Conservation (phyloP, 2,797 vertebrate species). For the Lemur catta region DNA sequence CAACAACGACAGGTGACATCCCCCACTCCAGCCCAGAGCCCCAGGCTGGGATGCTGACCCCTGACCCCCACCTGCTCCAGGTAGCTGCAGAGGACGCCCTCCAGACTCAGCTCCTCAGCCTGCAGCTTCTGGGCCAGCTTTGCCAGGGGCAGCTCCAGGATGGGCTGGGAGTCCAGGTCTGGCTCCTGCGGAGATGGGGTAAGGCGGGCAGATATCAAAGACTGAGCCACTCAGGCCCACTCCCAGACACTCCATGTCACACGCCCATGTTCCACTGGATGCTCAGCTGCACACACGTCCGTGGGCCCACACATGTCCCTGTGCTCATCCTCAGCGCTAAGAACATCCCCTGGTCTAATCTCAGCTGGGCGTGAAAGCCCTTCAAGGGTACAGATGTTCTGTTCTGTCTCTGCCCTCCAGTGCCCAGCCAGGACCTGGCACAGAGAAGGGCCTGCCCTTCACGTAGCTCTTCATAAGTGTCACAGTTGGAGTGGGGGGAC, state of each 20-base stretch:
- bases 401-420: not conserved
- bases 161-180: slow-evolving; percentile 65
- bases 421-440: not conserved
- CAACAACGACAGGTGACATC: not conserved
- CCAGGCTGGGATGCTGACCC: not conserved
- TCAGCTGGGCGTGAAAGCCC: not conserved
- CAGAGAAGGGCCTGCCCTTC: not conserved
- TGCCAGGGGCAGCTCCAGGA: slow-evolving; percentile 83
- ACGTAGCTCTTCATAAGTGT: not conserved
- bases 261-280: no score
- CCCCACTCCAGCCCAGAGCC: not conserved
- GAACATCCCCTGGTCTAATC: not conserved
- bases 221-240: not conserved
- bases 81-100: slow-evolving; percentile 87
- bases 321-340: not conserved
- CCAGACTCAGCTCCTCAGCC: slow-evolving; percentile 83
- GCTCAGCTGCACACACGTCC: rapidly evolving
- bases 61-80: slow-evolving; percentile 85
- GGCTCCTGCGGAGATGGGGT: slow-evolving; percentile 81
- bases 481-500: not conserved
- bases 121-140: slow-evolving; percentile 84
- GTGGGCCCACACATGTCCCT: not conserved
- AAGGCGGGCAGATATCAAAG: not conserved
- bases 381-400: not conserved
- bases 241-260: not conserved